Evolutionary conservation across 2,797 vertebrate species (phyloP), one percentile per base, ranked within the genome.

Genomic region (Gobio occitaniae): DNA sequence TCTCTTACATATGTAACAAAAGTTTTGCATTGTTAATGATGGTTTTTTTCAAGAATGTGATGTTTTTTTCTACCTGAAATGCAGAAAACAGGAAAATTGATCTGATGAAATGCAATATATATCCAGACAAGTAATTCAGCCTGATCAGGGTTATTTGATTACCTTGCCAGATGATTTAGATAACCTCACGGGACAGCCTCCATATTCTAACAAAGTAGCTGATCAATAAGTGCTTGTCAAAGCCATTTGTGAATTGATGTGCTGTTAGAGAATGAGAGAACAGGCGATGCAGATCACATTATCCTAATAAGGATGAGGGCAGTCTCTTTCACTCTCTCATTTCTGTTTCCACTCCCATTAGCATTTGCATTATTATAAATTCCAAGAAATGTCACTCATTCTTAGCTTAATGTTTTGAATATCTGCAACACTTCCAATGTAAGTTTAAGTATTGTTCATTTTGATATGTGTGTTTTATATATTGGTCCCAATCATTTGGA

Each of bases 121-220:
- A 85, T 56, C 80, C 77, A 56, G 61, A 86, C 52, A 71, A 83
- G 72, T 56, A 87, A 84, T 78, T 82, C 59, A 50, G 87, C 86
- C 82, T 56, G 54, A 86, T 80, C 72, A 83, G 85, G 74, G 86
- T 87, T 86, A 89, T 88, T 85, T 82, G 74, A 89, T 88, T 87
- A 89, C 79, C 44, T 68, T 79, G 78, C 82, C 66, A 54, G 80
- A 77, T 61, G 66, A 74, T 85, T 86, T 86, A 74, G 80, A 86
- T 84, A 86, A 85, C 80, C 74, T 86, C 75, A 56, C 68, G 70
- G 69, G 84, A 86, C 74, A 85, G 83, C 69, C 50, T 87, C 82
- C 86, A 88, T 88, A 89, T 84, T 85, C 83, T 76, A 84, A 90
- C 86, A 88, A 87, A 89, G 85, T 76, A 86, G 48, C 63, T 84